Base-by-base conservation (phyloP, 2,113 vertebrate genomes). In the Oenanthe oenanthe region DNA sequence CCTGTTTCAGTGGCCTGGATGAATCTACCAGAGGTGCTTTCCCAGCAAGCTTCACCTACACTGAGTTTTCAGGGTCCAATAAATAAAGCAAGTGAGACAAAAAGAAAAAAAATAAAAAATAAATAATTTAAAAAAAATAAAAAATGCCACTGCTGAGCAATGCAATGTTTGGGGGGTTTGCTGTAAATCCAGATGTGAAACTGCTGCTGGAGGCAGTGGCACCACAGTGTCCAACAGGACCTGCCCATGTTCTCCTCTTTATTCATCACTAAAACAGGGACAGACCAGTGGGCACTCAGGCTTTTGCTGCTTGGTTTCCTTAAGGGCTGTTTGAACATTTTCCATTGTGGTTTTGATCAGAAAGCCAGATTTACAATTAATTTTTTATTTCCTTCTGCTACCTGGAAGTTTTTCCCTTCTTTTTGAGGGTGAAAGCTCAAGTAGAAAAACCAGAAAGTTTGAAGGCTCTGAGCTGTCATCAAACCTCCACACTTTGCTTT, bases 21-120 rank as follows among this genome's bases (percentile, higher is more conserved):
- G 95, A 78, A 82, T 45, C 26, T 62, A 80, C 32, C 82, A 81
- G 78, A 74, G 50, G 68, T 80, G 43, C 51, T 40, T 90, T 90
- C 84, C 66, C 75, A 80, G 91, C 51, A 68, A 91, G 73, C 84
- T 51, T 91, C 56, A 32, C 3, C 6, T 57, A 65, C 22, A 1
- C 67, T 72, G 51, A 40, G 34, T 89, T 95, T 89, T 53, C 63
- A 81, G 82, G 56, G 65, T 81, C 92, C 72, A 71, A 36, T 36
- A 36, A 36, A 36, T 36, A 36, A 36, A 36, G 32, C 29, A 65
- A 89, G 85, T 47, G 34, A 65, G 20, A 4, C 22, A 65, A 76
- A 60, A 67, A 73, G 11, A 57, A 21, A 22, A 8, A 13, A 13
- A 48, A 42, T 42, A 15, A 24, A 25, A 50, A n/a, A n/a, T n/a